These are phyloP conservation scores for Anagyrus pseudococci DNA, from an alignment of 2,888 invertebrate genomes.

Conservation along the genomic window DNA sequence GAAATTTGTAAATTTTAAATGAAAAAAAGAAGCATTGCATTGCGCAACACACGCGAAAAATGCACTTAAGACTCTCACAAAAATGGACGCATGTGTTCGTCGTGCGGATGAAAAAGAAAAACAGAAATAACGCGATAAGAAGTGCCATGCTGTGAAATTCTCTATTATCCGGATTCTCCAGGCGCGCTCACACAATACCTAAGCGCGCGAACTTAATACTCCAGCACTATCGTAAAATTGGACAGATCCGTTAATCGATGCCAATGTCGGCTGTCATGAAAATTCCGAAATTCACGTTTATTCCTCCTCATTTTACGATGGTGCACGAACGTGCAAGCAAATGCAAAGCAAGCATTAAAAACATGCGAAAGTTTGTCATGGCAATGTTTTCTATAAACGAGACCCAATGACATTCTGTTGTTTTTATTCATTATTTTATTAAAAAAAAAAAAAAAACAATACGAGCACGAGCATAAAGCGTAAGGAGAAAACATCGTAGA, in stretches of 20 bases:
- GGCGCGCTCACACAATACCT: conserved; percentile 39
- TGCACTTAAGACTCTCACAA: conserved; percentile 57
- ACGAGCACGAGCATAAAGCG: conserved; percentile 1
- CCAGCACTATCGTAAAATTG: conserved; percentile 11
- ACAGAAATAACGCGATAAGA: conserved; percentile 44
- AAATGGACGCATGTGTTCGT: conserved; percentile 51
- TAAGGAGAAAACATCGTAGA: conserved; percentile 23
- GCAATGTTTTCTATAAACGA: conserved; percentile 5
- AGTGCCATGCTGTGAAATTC: conserved; percentile 57
- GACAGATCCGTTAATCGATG: not conserved
- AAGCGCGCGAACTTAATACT: conserved; percentile 12
- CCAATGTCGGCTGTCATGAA: not conserved
- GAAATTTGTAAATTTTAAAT: too few species aligned
- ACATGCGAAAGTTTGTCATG: not conserved
- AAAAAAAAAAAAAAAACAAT: conserved; percentile 12
- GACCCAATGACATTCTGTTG: not conserved
- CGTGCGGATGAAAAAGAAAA: conserved; percentile 36
- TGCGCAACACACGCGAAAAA: conserved; percentile 22
- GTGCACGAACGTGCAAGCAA: conserved; percentile 10
- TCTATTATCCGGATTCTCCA: conserved; percentile 42
- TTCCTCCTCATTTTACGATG: conserved; percentile 26
- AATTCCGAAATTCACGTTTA: not conserved
- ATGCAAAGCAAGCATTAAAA: conserved; percentile 28
- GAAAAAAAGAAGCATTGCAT: not conserved
- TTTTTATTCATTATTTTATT: not conserved